Base-by-base conservation (phyloP, 2,888 invertebrate species). In the Laothoe populi region DNA sequence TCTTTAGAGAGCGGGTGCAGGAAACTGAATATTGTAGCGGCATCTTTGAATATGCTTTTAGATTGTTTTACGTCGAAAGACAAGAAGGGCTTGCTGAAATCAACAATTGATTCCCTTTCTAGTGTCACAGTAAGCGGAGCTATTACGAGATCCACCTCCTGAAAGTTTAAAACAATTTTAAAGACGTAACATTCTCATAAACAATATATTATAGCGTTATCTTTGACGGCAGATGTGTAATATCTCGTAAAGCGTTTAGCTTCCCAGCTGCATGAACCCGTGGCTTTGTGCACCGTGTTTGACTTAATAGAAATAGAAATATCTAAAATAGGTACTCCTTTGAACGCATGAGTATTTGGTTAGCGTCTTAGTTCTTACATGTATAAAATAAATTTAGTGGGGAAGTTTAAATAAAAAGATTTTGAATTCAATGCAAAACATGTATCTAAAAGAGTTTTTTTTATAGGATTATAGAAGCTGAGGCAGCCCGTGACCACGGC, bases 81-180 rank as follows among this genome's bases (percentile, higher is more conserved):
- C 96, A 99, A 97, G 92, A 99, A 99, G 1, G 99, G 98, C 87
- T 98, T 99, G 82, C 98, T 98, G 91, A 99, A 99, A 88, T 99
- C 99, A 71, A 99, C 97, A 69, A 98, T 98, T 62, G 96, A 94
- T 88, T 99, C 99, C 31, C 99, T 94, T 80, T 97, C 98, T 16
- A 97, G 95, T 7, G 98, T 99, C 77, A 99, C 98, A 57, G 98
- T 98, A 90, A 99, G 95, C 13, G 99, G 97, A 7, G 98, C 98
- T 64, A 99, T 97, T 4, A 97, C 98, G 82, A 99, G 95, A 85
- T 99, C 99, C 21, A 97, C 98, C 91, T 98, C 98, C 98, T 99
- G 92, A 53, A 93, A 89, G 60, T 40, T 31, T 61, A 67, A 57
- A 63, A 49, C 8, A 49, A 26, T 48, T 26, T 46, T 48, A 48